Evolutionary conservation across 2,888 invertebrate genomes (phyloP).

Genomic region (Timema podura): DNA sequence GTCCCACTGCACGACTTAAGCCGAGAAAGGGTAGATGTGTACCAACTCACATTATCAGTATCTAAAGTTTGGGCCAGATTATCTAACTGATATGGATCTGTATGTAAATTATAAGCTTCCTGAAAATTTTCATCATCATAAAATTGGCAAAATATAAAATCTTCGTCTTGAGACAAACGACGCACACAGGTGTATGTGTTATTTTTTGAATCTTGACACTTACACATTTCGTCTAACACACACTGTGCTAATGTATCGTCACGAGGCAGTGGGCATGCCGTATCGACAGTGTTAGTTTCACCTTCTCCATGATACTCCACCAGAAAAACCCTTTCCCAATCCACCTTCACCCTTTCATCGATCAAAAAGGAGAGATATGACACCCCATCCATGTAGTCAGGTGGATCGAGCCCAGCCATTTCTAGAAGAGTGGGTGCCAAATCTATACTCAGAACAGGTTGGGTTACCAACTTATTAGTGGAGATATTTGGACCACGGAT

Average conservation of each 20-base stretch:
- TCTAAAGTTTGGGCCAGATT: no score
- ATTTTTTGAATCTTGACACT: slow-evolving; percentile 79
- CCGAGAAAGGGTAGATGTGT: no score
- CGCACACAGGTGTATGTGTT: slow-evolving; percentile 79
- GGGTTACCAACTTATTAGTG: slow-evolving; percentile 46
- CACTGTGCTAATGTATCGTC: slow-evolving; percentile 61
- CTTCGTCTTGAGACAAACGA: slow-evolving; percentile 51
- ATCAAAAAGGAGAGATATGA: slow-evolving; percentile 47
- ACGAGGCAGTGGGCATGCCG: slow-evolving; percentile 60
- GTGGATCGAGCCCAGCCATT: slow-evolving; percentile 57
- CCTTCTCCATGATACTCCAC: slow-evolving; percentile 83
- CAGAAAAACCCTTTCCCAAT: slow-evolving; percentile 56
- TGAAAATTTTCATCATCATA: slow-evolving; percentile 40
- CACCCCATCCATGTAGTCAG: slow-evolving; percentile 59
- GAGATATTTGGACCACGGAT: slow-evolving; percentile 70
- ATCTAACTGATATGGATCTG: no score
- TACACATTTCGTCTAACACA: slow-evolving; percentile 62
- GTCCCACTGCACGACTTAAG: no score
- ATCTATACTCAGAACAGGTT: slow-evolving; percentile 73
- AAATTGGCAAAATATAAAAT: slow-evolving; percentile 55
- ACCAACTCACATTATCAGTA: no score
- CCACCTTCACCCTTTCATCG: slow-evolving; percentile 10
- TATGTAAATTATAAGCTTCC: no score
- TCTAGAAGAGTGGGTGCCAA: slow-evolving; percentile 77
- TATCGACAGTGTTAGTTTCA: slow-evolving; percentile 51